Conservation (phyloP, 1,140 invertebrate genomes). For the Rhopalosiphum padi region DNA sequence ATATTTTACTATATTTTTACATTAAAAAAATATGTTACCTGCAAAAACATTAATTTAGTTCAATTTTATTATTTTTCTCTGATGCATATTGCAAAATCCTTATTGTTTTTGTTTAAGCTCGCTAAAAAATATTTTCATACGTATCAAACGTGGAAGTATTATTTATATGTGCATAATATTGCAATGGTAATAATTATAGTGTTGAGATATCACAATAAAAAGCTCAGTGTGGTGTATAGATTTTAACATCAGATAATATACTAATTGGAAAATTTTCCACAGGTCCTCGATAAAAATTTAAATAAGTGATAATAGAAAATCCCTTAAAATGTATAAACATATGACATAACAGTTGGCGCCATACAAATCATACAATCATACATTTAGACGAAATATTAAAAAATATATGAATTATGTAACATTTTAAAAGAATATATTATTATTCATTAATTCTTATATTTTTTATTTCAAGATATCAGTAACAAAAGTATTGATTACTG, state of each 20-base stretch:
- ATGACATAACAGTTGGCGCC: too few relatives aligned
- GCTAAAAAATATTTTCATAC: not conserved
- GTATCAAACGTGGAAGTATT: not conserved
- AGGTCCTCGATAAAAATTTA: too few relatives aligned
- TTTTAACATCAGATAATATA: too few relatives aligned
- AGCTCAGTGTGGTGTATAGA: too few relatives aligned
- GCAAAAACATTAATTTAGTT: not conserved
- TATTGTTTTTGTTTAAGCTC: not conserved
- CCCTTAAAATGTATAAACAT: too few relatives aligned
- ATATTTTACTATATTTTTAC: not conserved
- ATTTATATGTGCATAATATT: not conserved
- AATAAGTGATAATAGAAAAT: too few relatives aligned
- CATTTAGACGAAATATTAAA: not conserved
- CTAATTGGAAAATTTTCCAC: too few relatives aligned
- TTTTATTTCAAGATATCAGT: not conserved
- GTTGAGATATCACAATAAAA: too few relatives aligned
- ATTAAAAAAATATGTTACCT: not conserved
- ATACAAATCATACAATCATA: not conserved
- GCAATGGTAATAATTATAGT: not conserved
- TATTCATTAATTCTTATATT: not conserved
- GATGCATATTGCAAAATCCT: not conserved
- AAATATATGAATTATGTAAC: not conserved
- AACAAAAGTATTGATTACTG: not conserved
- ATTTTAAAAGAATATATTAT: not conserved
- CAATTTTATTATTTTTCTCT: not conserved